phyloP scores from a whole-genome alignment of 2,113 vertebrate species.

The Notechis scutatus region DNA sequence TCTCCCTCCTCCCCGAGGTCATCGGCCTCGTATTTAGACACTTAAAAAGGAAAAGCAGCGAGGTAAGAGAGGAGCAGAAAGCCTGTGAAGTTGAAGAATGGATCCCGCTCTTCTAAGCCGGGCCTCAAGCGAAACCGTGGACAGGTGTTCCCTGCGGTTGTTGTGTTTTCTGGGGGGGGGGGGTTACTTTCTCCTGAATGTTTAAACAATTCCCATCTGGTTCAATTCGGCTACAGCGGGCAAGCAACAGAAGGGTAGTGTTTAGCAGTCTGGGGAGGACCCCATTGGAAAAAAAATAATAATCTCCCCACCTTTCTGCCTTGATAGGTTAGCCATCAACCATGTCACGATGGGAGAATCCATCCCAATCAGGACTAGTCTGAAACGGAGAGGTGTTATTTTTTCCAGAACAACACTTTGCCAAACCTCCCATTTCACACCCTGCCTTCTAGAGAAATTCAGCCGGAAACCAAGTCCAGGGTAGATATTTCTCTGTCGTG shows the following conservation, averaged over 20 bases:
- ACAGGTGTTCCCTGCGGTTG: background rate
- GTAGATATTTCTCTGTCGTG: too few species aligned
- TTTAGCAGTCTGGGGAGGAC: background rate
- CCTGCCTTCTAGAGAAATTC: background rate
- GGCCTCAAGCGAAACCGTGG: background rate
- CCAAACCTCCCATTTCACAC: background rate
- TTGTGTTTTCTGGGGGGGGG: background rate
- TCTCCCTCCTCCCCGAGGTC: conserved; percentile 93
- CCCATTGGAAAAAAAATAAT: background rate
- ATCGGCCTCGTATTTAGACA: conserved; percentile 77
- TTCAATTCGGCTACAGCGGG: conserved; percentile 43
- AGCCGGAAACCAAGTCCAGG: background rate
- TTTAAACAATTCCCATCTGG: conserved; percentile 27
- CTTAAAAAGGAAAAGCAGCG: conserved; percentile 66
- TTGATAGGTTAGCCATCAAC: background rate
- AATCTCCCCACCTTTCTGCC: too few species aligned
- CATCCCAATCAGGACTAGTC: background rate
- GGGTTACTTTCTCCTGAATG: conserved; percentile 33
- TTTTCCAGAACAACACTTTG: background rate
- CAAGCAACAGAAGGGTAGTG: background rate
- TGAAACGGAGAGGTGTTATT: background rate
- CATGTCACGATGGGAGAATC: background rate
- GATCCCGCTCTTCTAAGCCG: conserved; percentile 36
- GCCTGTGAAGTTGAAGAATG: conserved; percentile 25
- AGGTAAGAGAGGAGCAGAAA: conserved; percentile 69